Conservation (phyloP, 1,140 invertebrate genomes). For the Orchesella cincta region DNA sequence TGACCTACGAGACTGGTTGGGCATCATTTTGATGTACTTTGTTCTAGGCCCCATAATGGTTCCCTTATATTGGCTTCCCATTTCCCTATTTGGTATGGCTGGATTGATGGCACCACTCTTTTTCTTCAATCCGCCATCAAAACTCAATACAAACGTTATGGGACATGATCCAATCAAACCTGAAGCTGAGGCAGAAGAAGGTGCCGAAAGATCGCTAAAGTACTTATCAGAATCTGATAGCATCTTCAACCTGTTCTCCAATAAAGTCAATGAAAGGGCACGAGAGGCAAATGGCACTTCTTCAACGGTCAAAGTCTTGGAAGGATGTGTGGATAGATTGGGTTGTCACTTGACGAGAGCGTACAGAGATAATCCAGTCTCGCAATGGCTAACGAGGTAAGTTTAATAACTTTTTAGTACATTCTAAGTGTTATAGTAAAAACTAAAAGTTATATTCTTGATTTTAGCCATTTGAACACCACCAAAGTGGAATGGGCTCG, state of each 20-base stretch:
- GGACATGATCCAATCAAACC: conserved; percentile 5
- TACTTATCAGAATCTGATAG: no score
- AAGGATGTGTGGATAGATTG: not conserved
- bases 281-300: no score
- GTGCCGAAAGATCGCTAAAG: no score
- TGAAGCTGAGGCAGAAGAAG: not conserved
- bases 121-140: conserved; percentile 32
- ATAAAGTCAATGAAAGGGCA: no score
- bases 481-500: conserved; percentile 7
- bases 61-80: conserved; percentile 25
- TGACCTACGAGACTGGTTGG: conserved; percentile 21
- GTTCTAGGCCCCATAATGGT: conserved; percentile 30
- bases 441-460: not conserved
- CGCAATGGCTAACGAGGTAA: not conserved
- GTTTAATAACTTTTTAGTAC: not conserved
- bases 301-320: not conserved
- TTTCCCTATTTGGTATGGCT: not conserved
- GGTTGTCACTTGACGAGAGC: not conserved
- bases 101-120: conserved; percentile 13
- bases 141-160: not conserved
- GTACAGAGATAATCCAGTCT: conserved; percentile 6
- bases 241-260: no score
- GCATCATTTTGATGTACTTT: conserved; percentile 16
- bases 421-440: not conserved
- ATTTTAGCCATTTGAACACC: not conserved